Evolutionary conservation across 2,888 invertebrate species (phyloP), one percentile per base, ranked within the genome.

Genomic region (Coenonympha arcania): DNA sequence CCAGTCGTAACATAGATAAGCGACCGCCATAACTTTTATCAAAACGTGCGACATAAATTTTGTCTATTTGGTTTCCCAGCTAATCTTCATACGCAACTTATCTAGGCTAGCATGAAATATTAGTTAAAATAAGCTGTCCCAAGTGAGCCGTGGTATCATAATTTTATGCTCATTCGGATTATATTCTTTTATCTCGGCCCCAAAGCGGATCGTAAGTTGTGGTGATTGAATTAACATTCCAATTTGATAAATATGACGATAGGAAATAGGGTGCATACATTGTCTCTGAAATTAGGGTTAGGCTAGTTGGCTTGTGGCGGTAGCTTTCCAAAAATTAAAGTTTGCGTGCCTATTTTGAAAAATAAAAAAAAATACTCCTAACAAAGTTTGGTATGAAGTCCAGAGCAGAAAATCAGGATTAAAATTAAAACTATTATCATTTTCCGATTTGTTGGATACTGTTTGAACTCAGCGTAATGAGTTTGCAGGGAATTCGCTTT

Each of bases 181-280:
- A 66, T 64, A 62, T 68, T 68, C 65, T 68, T 71, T 83, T 78
- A 84, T 82, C 79, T 67, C 65, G 64, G 59, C 71, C 73, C 64
- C 60, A 65, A 62, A 64, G 60, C 64, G 72, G 76, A 73, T 76
- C 74, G 74, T 70, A 71, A 80, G 80, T 82, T 78, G 77, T 70
- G 65, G 65, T 76, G 81, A 84, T 85, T 81, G 83, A 84, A 86
- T 84, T 84, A 84, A 82, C 80, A 81, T 83, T 79, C 78, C 76
- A 81, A 82, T 83, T 73, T 81, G 79, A 85, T 84, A 75, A 79
- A 80, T 75, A 68, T 69, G 66, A 73, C 66, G 70, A 68, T 73
- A 66, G 68, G 67, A 61, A 66, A 72, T 68, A 71, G 78, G 78
- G 79, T 70, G 74, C 65, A 65, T 65, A 77, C 71, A 73, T 80